A percentile compares a stretch with the other conserved stretches of the same genome.
Evolutionary conservation across 2,797 vertebrate species (phyloP).

Genomic region (Benthosema pterotum): DNA sequence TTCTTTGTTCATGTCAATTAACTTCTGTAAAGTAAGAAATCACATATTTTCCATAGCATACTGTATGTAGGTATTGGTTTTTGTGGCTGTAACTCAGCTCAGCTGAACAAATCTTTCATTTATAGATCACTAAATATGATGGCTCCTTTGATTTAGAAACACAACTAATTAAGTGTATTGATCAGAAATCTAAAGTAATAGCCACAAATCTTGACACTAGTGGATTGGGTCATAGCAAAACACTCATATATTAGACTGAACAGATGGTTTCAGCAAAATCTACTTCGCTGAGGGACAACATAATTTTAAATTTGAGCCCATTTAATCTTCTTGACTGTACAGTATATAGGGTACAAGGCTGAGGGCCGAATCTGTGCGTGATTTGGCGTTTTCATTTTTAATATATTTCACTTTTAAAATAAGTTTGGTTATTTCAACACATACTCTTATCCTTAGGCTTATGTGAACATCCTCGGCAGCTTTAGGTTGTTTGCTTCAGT

Average conservation of each 20-base stretch:
- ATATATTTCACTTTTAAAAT: too few relatives aligned
- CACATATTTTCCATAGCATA: not conserved
- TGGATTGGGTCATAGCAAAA: constrained; percentile 10
- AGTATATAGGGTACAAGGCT: not conserved
- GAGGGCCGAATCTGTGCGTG: too few relatives aligned
- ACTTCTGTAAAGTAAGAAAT: not conserved
- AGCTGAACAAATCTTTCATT: constrained; percentile 34
- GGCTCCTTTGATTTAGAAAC: constrained; percentile 27
- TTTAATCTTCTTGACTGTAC: constrained; percentile 23
- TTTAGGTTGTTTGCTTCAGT: too few relatives aligned
- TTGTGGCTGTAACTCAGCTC: constrained; percentile 2
- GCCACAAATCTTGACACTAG: not conserved
- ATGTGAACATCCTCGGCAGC: too few relatives aligned
- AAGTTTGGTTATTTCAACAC: too few relatives aligned
- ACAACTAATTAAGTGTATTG: constrained; percentile 20
- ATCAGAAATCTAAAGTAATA: constrained; percentile 25
- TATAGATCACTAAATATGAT: constrained; percentile 20
- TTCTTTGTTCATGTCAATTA: not conserved
- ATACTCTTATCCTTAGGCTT: too few relatives aligned
- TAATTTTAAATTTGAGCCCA: constrained; percentile 28
- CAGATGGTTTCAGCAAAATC: constrained; percentile 29
- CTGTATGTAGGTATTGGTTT: not conserved
- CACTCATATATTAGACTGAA: constrained; percentile 32
- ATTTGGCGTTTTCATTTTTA: too few relatives aligned
- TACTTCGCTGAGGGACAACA: constrained; percentile 13